These are phyloP conservation scores for Aplocera efformata DNA, from an alignment of 2,888 invertebrate genomes.

Conservation along the genomic window DNA sequence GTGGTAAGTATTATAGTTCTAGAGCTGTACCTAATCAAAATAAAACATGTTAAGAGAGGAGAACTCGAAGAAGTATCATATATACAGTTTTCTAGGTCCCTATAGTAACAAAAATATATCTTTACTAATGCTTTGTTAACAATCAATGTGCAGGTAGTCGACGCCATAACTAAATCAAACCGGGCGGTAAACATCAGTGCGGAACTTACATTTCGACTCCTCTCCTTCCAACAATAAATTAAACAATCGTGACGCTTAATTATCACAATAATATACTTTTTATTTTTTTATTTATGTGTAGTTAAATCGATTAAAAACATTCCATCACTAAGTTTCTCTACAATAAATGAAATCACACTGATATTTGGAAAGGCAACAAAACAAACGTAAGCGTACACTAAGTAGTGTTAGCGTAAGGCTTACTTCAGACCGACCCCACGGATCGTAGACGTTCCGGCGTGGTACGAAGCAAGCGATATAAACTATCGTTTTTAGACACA, in stretches of 20 bases:
- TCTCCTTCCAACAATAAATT: constrained; percentile 30
- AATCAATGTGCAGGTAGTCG: constrained; percentile 17
- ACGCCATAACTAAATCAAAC: constrained; percentile 19
- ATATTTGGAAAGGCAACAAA: constrained; percentile 77
- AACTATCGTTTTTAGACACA: constrained; percentile 5
- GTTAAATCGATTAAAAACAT: constrained; percentile 64
- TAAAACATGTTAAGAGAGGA: constrained; percentile 63
- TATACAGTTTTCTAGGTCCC: constrained; percentile 27
- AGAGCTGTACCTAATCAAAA: constrained; percentile 45
- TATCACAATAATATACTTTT: constrained; percentile 21
- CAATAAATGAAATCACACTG: constrained; percentile 72
- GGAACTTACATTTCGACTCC: constrained; percentile 22
- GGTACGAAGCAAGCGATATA: constrained; percentile 7
- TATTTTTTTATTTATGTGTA: constrained; percentile 23
- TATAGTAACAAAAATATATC: constrained; percentile 34
- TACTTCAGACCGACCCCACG: constrained; percentile 7
- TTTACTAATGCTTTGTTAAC: constrained; percentile 27
- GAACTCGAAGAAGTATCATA: constrained; percentile 33
- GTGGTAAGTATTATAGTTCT: constrained; percentile 57
- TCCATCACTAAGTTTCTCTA: constrained; percentile 68
- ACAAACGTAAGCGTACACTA: constrained; percentile 74
- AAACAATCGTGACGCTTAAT: constrained; percentile 18
- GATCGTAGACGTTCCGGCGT: constrained; percentile 14
- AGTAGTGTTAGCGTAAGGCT: constrained; percentile 55
- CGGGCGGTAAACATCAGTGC: constrained; percentile 23